Conservation (phyloP, 2,113 vertebrate species). For the Paralichthys olivaceus region DNA sequence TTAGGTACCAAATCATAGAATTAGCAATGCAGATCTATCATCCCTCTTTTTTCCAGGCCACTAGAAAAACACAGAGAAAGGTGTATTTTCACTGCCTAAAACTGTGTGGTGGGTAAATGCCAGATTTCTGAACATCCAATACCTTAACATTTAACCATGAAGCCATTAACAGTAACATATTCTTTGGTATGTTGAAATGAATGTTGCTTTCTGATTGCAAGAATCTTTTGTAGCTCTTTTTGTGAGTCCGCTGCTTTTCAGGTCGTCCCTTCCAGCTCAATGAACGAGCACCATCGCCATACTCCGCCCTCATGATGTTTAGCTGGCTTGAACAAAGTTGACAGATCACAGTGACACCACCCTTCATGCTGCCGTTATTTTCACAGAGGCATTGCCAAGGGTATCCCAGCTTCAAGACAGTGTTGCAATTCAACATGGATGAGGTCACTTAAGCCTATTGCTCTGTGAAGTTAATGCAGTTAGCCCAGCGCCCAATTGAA, state of each 20-base stretch:
- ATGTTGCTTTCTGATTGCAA: not conserved
- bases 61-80: not conserved
- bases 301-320: slow-evolving; percentile 34
- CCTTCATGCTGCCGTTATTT: slow-evolving; percentile 10
- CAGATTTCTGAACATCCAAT: not conserved
- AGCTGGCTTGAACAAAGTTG: slow-evolving; percentile 15
- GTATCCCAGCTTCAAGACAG: not conserved
- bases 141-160: not conserved
- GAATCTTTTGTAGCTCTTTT: not conserved
- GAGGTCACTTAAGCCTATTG: not conserved
- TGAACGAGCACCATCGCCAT: not conserved
- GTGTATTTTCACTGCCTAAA: no score
- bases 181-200: not conserved
- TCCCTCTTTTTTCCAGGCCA: not conserved
- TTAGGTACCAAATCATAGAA: not conserved
- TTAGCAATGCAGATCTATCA: not conserved
- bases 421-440: not conserved
- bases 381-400: not conserved
- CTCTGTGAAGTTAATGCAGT: not conserved
- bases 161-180: not conserved
- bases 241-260: not conserved
- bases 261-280: slow-evolving; percentile 5
- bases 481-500: not conserved
- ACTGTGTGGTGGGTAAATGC: no score
- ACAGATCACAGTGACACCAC: slow-evolving; percentile 17